These are phyloP conservation scores for Toxotes lorentzi DNA, from an alignment of 2,797 vertebrate genomes.

Conservation along the genomic window DNA sequence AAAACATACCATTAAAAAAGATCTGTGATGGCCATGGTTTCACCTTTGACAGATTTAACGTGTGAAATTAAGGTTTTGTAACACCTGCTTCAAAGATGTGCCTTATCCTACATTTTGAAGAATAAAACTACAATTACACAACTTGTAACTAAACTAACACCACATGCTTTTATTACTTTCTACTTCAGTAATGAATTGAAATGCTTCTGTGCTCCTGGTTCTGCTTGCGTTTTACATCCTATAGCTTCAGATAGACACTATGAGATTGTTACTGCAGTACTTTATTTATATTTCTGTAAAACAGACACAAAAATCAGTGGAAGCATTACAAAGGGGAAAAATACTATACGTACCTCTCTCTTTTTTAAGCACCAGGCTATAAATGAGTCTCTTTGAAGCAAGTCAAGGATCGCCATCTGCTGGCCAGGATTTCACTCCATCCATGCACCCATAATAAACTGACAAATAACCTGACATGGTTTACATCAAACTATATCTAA, in stretches of 20 bases:
- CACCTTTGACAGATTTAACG: not conserved
- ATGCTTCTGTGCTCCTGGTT: not conserved
- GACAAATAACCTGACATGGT: not conserved
- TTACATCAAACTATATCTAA: not conserved
- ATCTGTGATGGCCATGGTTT: not conserved
- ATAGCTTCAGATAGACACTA: not conserved
- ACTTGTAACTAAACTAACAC: not conserved
- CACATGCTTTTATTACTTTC: not conserved
- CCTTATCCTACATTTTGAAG: not conserved
- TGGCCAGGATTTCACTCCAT: constrained; percentile 22
- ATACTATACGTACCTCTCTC: not conserved
- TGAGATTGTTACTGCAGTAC: not conserved
- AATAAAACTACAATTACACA: not conserved
- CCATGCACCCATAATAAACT: not conserved
- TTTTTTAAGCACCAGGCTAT: not conserved
- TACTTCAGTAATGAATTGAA: not conserved
- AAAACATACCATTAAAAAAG: not conserved
- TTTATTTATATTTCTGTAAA: not conserved
- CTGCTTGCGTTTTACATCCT: not conserved
- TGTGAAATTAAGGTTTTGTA: not conserved
- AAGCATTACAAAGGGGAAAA: not conserved
- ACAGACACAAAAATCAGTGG: not conserved
- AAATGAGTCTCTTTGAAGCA: not conserved
- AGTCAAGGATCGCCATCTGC: constrained; percentile 35
- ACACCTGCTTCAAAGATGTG: not conserved